Evolutionary conservation across 2,888 invertebrate species (phyloP), one percentile per base, ranked within the genome.

Genomic region (Dasysyrphus albostriatus): DNA sequence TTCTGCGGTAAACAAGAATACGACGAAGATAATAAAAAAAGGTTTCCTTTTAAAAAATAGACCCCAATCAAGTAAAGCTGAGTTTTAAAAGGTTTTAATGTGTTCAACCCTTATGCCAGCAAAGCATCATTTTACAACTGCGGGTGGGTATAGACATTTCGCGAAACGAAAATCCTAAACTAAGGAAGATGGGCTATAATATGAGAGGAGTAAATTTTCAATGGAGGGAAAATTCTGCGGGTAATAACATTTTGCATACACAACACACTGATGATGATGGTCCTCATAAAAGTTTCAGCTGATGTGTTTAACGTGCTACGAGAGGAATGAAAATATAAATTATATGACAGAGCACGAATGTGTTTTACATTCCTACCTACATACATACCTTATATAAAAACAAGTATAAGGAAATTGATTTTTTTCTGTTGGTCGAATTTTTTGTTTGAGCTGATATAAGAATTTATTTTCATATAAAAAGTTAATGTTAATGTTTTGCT

Each of bases 261-360:
- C 24, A 44, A 32, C n/a, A 34, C 34, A 37, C 32, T 58, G 58
- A 34, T 58, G 58, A 65, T 69, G 58, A 34, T 58, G 58, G 72
- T 69, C 37, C 59, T 77, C 76, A 81, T 85, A 73, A 81, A 42
- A 75, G 34, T 84, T 72, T 65, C 80, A 76, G 34, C 61, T 78
- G 69, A 69, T 78, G 73, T 78, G 69, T 65, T 78, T 61, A 65
- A 59, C 73, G 67, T 70, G 70, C 59, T 44, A 42, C 29, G 70
- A 10, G 47, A 34, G 34, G 24, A 63, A 65, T 39, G 76, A 49
- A 56, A 44, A 47, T 14, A 44, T 54, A 65, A 54, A 63, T 49
- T 39, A 8, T 61, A 42, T 42, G 61, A 42, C 24, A 61, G 24
- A 24, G 61, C 61, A 42, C 14, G 61, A 39, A 19, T 34, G 16